phyloP scores from a whole-genome alignment of 2,797 vertebrate species.

The Hephaestus fuliginosus region DNA sequence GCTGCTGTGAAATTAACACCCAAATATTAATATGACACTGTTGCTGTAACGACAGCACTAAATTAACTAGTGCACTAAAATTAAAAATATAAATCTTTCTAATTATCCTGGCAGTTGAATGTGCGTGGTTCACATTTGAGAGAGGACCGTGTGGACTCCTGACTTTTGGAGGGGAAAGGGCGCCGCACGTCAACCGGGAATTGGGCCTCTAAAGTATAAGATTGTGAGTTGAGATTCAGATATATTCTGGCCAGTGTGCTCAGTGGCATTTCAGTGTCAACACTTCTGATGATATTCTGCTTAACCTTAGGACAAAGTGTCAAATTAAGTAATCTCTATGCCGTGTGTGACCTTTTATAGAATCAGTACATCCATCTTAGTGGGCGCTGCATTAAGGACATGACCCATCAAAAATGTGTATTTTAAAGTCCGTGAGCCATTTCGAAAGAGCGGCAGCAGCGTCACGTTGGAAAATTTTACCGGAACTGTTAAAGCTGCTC shows the following conservation, averaged over 20 bases:
- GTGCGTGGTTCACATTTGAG: slow-evolving; percentile 12
- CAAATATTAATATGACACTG: slow-evolving; percentile 36
- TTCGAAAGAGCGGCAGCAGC: slow-evolving; percentile 16
- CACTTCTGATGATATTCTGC: slow-evolving; percentile 57
- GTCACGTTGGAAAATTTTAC: slow-evolving; percentile 22
- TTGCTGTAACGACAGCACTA: slow-evolving; percentile 39
- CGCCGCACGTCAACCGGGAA: not conserved
- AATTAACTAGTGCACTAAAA: slow-evolving; percentile 34
- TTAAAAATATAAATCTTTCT: not conserved
- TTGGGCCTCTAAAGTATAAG: slow-evolving; percentile 28
- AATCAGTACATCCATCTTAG: slow-evolving; percentile 35
- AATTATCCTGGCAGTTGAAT: not conserved
- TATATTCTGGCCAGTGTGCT: slow-evolving; percentile 53
- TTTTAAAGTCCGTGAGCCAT: slow-evolving; percentile 13
- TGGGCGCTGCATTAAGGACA: slow-evolving; percentile 26
- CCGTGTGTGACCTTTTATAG: slow-evolving; percentile 63
- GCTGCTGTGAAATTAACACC: slow-evolving; percentile 41
- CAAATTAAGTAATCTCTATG: slow-evolving; percentile 63
- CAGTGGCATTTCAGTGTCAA: slow-evolving; percentile 73
- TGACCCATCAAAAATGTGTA: slow-evolving; percentile 14
- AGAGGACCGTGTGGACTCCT: not conserved
- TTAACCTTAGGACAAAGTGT: slow-evolving; percentile 66
- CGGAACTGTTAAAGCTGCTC: not conserved
- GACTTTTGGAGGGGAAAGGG: slow-evolving; percentile 42
- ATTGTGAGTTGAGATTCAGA: slow-evolving; percentile 49